A percentile compares a stretch with the other conserved stretches of the same genome.
Evolutionary conservation across 2,113 vertebrate species (phyloP).

Genomic region (Coryphaenoides rupestris): DNA sequence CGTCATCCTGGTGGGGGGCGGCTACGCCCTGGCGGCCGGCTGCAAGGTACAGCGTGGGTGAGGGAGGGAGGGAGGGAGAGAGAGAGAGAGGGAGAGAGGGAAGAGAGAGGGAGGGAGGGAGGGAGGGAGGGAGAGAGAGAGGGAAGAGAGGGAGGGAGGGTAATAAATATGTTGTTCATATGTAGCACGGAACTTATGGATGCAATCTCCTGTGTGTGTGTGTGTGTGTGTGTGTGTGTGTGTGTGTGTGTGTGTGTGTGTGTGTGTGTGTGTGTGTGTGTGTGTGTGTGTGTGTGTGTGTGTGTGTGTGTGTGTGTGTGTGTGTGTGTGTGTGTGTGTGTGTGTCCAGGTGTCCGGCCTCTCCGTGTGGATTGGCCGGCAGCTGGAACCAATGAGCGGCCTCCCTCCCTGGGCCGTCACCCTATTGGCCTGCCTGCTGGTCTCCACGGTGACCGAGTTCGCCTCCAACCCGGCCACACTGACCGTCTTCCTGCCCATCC

Average conservation of each 20-base stretch:
- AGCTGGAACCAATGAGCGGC: conserved; percentile 92
- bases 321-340: conserved; percentile 7
- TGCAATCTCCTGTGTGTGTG: not conserved
- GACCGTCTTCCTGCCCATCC: conserved; percentile 94
- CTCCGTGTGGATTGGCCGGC: conserved; percentile 91
- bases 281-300: not conserved
- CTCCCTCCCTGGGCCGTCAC: conserved; percentile 93
- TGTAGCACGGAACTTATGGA: not conserved
- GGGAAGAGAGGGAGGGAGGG: too few relatives aligned
- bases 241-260: too few relatives aligned
- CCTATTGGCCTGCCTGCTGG: conserved; percentile 90
- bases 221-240: too few relatives aligned
- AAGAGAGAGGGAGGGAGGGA: not conserved
- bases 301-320: conserved; percentile 13
- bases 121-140: not conserved
- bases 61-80: not conserved
- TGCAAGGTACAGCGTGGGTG: conserved; percentile 81
- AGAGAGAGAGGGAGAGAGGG: not conserved
- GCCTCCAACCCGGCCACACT: conserved; percentile 97
- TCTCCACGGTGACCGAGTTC: conserved; percentile 93
- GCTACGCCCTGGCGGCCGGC: conserved; percentile 93
- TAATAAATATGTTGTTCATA: too few relatives aligned
- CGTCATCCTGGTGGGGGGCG: conserved; percentile 95
- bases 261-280: too few relatives aligned
- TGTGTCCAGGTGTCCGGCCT: conserved; percentile 80